A percentile compares a stretch with the other conserved stretches of the same genome.
These are phyloP conservation scores for Podarcis siculus DNA, from an alignment of 2,797 vertebrate species.

Conservation along the genomic window DNA sequence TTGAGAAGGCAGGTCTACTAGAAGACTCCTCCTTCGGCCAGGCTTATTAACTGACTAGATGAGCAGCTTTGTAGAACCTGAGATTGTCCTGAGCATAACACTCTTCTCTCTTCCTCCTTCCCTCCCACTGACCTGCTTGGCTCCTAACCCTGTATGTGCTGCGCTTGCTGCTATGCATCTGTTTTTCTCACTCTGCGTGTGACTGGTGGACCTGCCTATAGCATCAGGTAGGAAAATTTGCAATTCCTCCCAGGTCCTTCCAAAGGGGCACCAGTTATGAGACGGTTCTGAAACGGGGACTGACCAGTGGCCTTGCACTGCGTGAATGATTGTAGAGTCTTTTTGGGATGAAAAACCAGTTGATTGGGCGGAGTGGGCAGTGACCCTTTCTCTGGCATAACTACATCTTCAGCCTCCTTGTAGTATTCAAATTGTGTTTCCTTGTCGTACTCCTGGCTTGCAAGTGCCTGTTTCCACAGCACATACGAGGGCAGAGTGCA, in stretches of 20 bases:
- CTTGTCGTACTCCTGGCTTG: background rate
- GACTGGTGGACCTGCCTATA: constrained; percentile 75
- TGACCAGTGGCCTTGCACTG: background rate
- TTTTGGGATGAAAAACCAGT: background rate
- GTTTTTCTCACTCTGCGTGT: constrained; percentile 71
- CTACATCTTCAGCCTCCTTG: background rate
- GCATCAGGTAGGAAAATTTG: constrained; percentile 86
- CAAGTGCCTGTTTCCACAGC: background rate
- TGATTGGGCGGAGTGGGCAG: background rate
- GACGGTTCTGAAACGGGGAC: background rate
- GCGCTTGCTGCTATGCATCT: constrained; percentile 59
- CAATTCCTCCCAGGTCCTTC: constrained; percentile 17
- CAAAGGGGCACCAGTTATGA: background rate
- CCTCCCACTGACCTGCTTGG: constrained; percentile 71
- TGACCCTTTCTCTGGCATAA: background rate
- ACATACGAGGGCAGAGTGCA: background rate
- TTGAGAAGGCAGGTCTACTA: background rate
- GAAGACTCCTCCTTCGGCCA: constrained; percentile 39
- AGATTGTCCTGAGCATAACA: constrained; percentile 65
- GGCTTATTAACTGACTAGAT: constrained; percentile 11
- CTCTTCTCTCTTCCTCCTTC: constrained; percentile 67
- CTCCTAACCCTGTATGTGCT: constrained; percentile 68
- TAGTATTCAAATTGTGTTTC: background rate
- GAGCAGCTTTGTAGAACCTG: constrained; percentile 48
- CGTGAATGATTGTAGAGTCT: no score